Conservation (phyloP, 2,113 vertebrate species). For the Haemorhous mexicanus region DNA sequence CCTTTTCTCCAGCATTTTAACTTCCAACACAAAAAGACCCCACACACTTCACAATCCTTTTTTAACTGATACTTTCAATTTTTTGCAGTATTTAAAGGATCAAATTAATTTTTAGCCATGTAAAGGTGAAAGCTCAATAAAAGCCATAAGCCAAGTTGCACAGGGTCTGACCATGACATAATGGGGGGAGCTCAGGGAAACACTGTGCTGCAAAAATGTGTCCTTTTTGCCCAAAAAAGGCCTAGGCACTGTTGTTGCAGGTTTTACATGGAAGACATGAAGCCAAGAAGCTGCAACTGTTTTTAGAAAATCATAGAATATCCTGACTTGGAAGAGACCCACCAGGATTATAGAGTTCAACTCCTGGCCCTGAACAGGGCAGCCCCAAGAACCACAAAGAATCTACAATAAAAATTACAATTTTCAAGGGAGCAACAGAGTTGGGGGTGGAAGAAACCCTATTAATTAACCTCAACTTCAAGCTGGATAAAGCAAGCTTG, state of each 20-base stretch:
- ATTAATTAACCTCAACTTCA: neutral
- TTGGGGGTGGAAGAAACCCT: neutral
- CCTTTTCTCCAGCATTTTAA: neutral
- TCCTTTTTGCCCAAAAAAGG: neutral
- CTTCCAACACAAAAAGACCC: neutral
- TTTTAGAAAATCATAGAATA: neutral
- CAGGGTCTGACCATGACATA: accelerated
- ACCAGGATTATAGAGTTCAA: neutral
- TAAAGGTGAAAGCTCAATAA: neutral
- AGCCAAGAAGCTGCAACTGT: neutral
- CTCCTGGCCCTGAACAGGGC: neutral
- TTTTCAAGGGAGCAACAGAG: neutral
- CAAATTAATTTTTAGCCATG: neutral
- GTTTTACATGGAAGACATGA: neutral
- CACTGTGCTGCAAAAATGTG: accelerated
- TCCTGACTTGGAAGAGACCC: neutral
- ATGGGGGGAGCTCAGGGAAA: neutral
- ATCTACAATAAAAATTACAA: neutral
- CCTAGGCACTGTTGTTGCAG: neutral
- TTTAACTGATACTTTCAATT: neutral
- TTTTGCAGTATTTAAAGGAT: neutral
- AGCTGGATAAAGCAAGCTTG: neutral
- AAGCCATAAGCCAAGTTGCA: neutral
- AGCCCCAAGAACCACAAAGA: neutral
- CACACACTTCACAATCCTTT: accelerated